These are phyloP conservation scores for Drosophila mauritiana DNA, from an alignment of 1,140 invertebrate genomes.

Conservation along the genomic window DNA sequence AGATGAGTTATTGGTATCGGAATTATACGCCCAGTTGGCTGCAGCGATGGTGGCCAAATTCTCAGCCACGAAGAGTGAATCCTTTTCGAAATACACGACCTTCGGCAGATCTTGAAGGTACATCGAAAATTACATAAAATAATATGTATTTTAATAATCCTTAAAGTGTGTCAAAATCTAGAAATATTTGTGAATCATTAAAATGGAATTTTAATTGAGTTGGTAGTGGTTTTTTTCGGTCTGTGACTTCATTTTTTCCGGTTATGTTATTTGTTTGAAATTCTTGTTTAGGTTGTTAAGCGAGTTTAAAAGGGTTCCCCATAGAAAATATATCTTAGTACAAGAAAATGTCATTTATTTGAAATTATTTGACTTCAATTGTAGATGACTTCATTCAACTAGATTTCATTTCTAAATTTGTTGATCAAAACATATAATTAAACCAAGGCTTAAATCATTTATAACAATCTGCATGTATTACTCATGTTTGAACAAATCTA, in stretches of 20 bases:
- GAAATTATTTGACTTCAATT: constrained; percentile 8
- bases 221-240: constrained; percentile 12
- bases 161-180: too few relatives aligned
- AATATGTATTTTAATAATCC: too few relatives aligned
- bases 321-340: background rate
- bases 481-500: constrained; percentile 16
- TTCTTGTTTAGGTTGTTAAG: background rate
- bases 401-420: too few relatives aligned
- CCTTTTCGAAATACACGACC: constrained; percentile 72
- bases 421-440: background rate
- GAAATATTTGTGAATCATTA: constrained; percentile 2
- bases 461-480: constrained; percentile 10
- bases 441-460: constrained; percentile 23
- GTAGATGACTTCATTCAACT: constrained; percentile 27
- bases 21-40: constrained; percentile 72
- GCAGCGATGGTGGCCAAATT: constrained; percentile 65
- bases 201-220: constrained; percentile 21
- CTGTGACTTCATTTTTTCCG: constrained; percentile 39
- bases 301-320: background rate
- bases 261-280: constrained; percentile 10
- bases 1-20: constrained; percentile 74
- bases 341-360: constrained; percentile 4
- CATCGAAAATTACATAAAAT: background rate
- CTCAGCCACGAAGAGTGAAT: constrained; percentile 59
- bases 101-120: constrained; percentile 68